phyloP scores from a whole-genome alignment of 2,888 invertebrate genomes.

The Acrocyrtus sp. region DNA sequence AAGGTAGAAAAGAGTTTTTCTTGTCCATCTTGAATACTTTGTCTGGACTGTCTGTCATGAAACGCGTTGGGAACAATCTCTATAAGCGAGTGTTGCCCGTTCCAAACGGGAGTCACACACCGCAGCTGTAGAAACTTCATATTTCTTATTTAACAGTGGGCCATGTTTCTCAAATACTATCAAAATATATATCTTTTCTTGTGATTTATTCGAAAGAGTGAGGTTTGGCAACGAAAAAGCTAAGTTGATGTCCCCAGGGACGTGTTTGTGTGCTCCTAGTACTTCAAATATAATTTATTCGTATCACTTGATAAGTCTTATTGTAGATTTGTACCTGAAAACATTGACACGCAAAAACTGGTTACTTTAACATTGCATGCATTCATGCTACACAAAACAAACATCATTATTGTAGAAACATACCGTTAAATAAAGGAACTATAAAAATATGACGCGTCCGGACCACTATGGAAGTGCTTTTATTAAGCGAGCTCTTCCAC shows the following conservation, averaged over 20 bases:
- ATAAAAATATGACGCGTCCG: too few relatives aligned
- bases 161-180: slow-evolving; percentile 59
- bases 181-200: slow-evolving; percentile 46
- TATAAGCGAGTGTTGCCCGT: slow-evolving; percentile 59
- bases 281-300: too few relatives aligned
- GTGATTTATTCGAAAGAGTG: slow-evolving; percentile 14
- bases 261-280: too few relatives aligned
- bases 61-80: slow-evolving; percentile 33
- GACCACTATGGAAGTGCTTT: too few relatives aligned
- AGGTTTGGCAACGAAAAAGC: slow-evolving; percentile 31
- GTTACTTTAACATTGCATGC: too few relatives aligned
- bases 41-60: slow-evolving; percentile 60
- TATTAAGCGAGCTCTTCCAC: too few relatives aligned
- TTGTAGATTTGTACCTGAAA: too few relatives aligned
- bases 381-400: too few relatives aligned
- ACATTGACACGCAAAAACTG: too few relatives aligned
- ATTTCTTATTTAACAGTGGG: slow-evolving; percentile 61
- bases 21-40: slow-evolving; percentile 59
- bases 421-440: too few relatives aligned
- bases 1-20: slow-evolving; percentile 55
- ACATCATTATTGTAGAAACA: too few relatives aligned
- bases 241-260: slow-evolving; percentile 29
- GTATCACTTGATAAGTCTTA: too few relatives aligned
- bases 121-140: slow-evolving; percentile 60
- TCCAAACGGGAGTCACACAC: slow-evolving; percentile 60